A percentile compares a stretch with the other conserved stretches of the same genome.
These are phyloP conservation scores for Heterodera carotae DNA, from an alignment of 1,140 invertebrate species.

Conservation along the genomic window DNA sequence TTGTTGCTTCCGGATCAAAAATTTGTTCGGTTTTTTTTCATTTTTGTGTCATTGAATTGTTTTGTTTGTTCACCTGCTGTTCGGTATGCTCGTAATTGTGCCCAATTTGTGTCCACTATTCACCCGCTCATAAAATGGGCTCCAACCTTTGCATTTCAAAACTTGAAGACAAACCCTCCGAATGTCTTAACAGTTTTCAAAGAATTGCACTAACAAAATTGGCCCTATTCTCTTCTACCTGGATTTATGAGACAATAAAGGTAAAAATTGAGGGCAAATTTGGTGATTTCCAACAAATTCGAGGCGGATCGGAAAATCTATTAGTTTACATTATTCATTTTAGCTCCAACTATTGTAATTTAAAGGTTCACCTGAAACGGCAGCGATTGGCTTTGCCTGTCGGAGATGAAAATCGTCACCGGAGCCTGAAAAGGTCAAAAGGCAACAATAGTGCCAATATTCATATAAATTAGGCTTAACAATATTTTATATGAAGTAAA, in stretches of 20 bases:
- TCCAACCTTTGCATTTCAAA: slow-evolving; percentile 38
- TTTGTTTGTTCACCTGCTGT: slow-evolving; percentile 13
- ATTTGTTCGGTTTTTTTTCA: neutral
- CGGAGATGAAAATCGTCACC: slow-evolving; percentile 62
- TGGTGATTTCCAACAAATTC: slow-evolving; percentile 64
- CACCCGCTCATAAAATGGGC: slow-evolving; percentile 1
- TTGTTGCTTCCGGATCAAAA: slow-evolving; percentile 32
- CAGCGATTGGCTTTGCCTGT: slow-evolving; percentile 55
- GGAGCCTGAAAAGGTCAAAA: slow-evolving; percentile 43
- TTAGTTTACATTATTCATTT: slow-evolving; percentile 23
- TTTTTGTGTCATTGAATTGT: neutral
- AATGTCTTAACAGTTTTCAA: slow-evolving; percentile 45
- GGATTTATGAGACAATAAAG: slow-evolving; percentile 65
- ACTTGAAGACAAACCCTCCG: slow-evolving; percentile 50
- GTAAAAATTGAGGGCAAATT: slow-evolving; percentile 65
- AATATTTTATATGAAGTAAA: no score
- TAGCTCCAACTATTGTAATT: neutral
- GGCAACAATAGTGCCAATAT: neutral
- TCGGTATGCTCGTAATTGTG: slow-evolving; percentile 19
- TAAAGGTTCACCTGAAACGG: slow-evolving; percentile 52
- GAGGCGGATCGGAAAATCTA: slow-evolving; percentile 62
- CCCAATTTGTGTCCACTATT: slow-evolving; percentile 14
- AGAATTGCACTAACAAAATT: neutral
- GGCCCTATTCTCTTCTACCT: neutral
- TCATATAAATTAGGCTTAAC: no score